Conservation (phyloP, 2,888 invertebrate species). For the Xanthorhoe designata region DNA sequence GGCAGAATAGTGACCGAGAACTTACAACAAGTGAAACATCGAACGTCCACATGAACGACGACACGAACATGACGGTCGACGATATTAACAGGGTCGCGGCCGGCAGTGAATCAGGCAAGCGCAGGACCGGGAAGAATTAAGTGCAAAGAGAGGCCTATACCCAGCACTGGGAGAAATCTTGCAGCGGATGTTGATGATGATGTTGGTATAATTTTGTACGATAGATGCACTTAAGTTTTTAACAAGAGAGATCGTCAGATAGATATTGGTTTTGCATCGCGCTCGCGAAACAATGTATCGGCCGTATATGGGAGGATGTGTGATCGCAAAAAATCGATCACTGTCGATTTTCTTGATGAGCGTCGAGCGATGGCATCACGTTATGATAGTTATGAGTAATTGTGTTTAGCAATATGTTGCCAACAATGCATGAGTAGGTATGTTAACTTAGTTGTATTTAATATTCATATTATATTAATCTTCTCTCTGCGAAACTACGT, state of each 20-base stretch:
- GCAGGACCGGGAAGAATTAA: too few species aligned
- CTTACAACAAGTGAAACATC: too few species aligned
- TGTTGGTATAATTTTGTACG: not conserved
- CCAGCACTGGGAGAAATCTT: too few species aligned
- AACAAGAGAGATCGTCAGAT: constrained; percentile 25
- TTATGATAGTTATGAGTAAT: constrained; percentile 21
- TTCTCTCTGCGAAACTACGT: not conserved
- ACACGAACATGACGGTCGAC: too few species aligned
- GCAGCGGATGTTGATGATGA: too few species aligned
- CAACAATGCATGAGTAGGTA: constrained; percentile 2
- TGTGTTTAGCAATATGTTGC: constrained; percentile 14
- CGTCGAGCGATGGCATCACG: constrained; percentile 19
- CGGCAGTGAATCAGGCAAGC: too few species aligned
- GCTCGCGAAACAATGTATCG: constrained; percentile 29
- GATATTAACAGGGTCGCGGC: too few species aligned
- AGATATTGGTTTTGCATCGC: constrained; percentile 19
- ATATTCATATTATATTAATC: not conserved
- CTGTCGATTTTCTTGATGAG: constrained; percentile 26
- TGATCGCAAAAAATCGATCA: constrained; percentile 28
- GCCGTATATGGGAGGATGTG: constrained; percentile 25
- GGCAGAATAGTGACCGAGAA: too few species aligned
- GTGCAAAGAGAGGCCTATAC: too few species aligned
- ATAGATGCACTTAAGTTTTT: constrained; percentile 1
- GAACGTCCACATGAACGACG: too few species aligned
- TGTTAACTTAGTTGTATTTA: not conserved